Conservation (phyloP, 2,888 invertebrate species). For the Octodonta nipae region DNA sequence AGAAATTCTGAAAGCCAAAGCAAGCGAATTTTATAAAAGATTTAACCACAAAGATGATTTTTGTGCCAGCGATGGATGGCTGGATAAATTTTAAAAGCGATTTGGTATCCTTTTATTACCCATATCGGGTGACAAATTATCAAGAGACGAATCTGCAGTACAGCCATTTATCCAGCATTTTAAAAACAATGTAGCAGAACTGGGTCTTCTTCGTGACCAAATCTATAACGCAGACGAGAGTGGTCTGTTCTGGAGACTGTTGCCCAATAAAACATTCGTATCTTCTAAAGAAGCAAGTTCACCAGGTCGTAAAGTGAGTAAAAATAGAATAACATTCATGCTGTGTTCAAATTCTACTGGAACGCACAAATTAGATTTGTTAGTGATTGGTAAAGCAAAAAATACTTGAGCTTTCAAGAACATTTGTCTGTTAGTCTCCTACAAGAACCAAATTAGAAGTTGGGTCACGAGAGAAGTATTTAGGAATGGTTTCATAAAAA, state of each 20-base stretch:
- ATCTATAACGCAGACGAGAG: constrained; percentile 13
- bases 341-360: not conserved
- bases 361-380: constrained; percentile 2
- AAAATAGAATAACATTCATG: constrained; percentile 3
- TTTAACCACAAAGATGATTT: constrained; percentile 9
- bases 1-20: constrained; percentile 7
- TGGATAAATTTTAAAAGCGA: constrained; percentile 11
- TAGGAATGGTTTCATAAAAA: not conserved
- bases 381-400: not conserved
- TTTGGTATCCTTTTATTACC: constrained; percentile 8
- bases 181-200: constrained; percentile 6
- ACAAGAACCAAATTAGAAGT: not conserved
- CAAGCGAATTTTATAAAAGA: constrained; percentile 8
- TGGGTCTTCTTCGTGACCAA: constrained; percentile 6
- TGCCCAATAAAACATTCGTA: constrained; percentile 7
- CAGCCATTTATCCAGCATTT: constrained; percentile 7
- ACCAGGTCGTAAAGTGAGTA: constrained; percentile 7
- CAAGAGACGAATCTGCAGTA: constrained; percentile 8
- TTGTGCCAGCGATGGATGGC: constrained; percentile 9
- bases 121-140: constrained; percentile 9
- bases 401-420: not conserved
- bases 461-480: not conserved
- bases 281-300: constrained; percentile 4
- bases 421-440: not conserved
- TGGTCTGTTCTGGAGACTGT: constrained; percentile 10